These are phyloP conservation scores for Danaus chrysippus DNA, from an alignment of 2,888 invertebrate species.

Conservation along the genomic window DNA sequence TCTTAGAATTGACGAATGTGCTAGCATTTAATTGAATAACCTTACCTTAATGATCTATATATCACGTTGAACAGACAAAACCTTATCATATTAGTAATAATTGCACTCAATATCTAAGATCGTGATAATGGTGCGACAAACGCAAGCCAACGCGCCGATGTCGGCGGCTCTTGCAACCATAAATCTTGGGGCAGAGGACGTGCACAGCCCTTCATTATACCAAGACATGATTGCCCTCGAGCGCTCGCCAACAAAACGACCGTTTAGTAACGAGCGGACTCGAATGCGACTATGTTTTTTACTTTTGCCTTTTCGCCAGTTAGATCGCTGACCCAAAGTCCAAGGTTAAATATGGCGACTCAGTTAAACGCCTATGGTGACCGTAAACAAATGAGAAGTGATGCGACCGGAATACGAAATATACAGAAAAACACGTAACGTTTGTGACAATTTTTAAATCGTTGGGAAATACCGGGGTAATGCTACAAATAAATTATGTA, in stretches of 20 bases:
- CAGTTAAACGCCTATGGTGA: slow-evolving; percentile 21
- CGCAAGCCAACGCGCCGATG: slow-evolving; percentile 55
- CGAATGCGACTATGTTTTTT: slow-evolving; percentile 44
- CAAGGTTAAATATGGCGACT: slow-evolving; percentile 2
- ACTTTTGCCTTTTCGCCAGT: slow-evolving; percentile 35
- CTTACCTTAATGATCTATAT: neutral
- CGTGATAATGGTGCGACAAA: slow-evolving; percentile 69
- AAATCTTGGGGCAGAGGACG: slow-evolving; percentile 70
- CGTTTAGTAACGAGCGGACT: slow-evolving; percentile 61
- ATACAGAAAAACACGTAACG: slow-evolving; percentile 56
- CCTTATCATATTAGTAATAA: slow-evolving; percentile 47
- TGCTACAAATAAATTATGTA: slow-evolving; percentile 3
- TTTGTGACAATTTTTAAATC: slow-evolving; percentile 41
- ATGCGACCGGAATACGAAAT: slow-evolving; percentile 56
- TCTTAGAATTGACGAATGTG: no score
- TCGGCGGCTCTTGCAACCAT: slow-evolving; percentile 57
- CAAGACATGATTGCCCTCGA: slow-evolving; percentile 75
- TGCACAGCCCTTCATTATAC: slow-evolving; percentile 73
- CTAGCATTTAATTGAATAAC: no score
- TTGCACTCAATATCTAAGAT: slow-evolving; percentile 44
- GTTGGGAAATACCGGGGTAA: slow-evolving; percentile 23
- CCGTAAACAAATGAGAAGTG: slow-evolving; percentile 48
- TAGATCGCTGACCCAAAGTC: slow-evolving; percentile 17
- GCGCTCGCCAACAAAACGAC: slow-evolving; percentile 66
- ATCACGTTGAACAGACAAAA: neutral